These are phyloP conservation scores for Rhinichthys klamathensis DNA, from an alignment of 2,113 vertebrate genomes.

Conservation along the genomic window DNA sequence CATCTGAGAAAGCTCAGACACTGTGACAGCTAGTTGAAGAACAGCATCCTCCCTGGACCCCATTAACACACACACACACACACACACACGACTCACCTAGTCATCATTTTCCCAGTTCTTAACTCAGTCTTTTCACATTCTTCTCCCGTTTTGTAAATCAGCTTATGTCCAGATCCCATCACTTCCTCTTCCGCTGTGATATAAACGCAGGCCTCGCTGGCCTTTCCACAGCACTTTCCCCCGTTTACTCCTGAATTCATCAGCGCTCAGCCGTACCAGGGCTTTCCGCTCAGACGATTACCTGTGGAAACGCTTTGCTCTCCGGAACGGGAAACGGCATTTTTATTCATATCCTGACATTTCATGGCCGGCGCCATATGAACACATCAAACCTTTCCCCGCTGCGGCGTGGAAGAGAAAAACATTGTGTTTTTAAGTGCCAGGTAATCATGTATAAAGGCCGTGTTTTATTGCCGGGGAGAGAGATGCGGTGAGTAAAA, in stretches of 20 bases:
- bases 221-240: background rate
- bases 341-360: slow-evolving; percentile 39
- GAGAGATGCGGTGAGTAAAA: slow-evolving; percentile 44
- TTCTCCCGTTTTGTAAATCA: background rate
- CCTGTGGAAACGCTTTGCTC: slow-evolving; percentile 1
- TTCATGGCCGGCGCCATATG: slow-evolving; percentile 5
- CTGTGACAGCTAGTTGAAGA: background rate
- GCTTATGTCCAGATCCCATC: background rate
- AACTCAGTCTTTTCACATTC: slow-evolving; percentile 21
- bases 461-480: slow-evolving; percentile 44
- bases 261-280: background rate
- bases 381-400: slow-evolving; percentile 12
- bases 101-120: slow-evolving; percentile 27
- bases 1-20: background rate
- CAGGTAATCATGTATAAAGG: slow-evolving; percentile 8
- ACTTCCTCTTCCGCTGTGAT: background rate
- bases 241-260: background rate
- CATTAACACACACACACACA: slow-evolving; percentile 28
- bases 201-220: background rate
- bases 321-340: background rate
- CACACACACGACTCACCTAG: background rate
- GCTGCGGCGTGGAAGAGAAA: background rate
- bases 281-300: slow-evolving; percentile 6
- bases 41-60: background rate
- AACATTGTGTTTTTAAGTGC: slow-evolving; percentile 26